Base-by-base conservation (phyloP, 2,113 vertebrate species). In the Butorides virescens region DNA sequence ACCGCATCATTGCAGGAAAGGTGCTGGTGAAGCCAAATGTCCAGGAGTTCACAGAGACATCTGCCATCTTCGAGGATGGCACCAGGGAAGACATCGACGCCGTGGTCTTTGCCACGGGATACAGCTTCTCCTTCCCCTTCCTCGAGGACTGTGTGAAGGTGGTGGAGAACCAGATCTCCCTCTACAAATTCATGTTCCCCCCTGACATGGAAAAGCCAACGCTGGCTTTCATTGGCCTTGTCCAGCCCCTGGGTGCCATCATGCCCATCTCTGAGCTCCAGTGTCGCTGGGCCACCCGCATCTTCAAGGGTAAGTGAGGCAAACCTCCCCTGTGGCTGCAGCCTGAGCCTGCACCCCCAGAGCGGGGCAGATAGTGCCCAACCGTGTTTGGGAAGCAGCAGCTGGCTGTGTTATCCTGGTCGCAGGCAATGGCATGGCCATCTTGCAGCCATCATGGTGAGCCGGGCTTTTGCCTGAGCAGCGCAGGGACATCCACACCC, bases 31-130 rank as follows among this genome's bases (percentile, higher is more conserved):
- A 99, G 96, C 90, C 98, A 0, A 98, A 99, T 13, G 58, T 99
- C 88, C 96, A 29, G 63, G 95, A 97, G 68, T 99, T 99, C 97
- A 98, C 95, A 0, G 98, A 98, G 42, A 98, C 98, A 0, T 97
- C 97, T 19, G 98, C 98, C 72, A 93, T 98, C 37, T 99, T 99
- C 63, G 98, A 99, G 59, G 99, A 99, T 0, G 98, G 98, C 34
- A 98, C 98, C 12, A 94, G 61, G 56, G 99, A 99, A 95, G 97
- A 99, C 23, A 96, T 99, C 0, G 98, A 99, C 34, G 96, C 71
- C 0, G 98, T 99, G 39, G 90, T 99, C 63, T 99, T 99, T 55
- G 99, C 99, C 80, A 99, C 99, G 0, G 99, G 99, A 81, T 99
- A 99, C 86, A 97, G 49, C 29, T 97, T 96, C 92, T 94, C 53